A percentile compares a stretch with the other conserved stretches of the same genome.
Evolutionary conservation across 2,113 vertebrate genomes (phyloP).

Genomic region (Pholis gunnellus): DNA sequence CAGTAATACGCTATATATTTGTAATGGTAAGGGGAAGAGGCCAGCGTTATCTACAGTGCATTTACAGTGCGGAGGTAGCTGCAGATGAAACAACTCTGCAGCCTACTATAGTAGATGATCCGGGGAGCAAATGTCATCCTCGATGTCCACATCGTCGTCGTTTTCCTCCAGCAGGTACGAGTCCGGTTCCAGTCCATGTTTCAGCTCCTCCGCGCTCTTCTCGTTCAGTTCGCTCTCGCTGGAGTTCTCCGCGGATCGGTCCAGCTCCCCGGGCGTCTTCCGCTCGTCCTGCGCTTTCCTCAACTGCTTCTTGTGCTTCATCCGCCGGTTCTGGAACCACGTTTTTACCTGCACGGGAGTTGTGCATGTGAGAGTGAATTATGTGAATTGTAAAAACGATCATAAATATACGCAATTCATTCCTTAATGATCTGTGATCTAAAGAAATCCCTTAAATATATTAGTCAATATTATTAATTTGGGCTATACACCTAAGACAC

Average conservation of each 20-base stretch:
- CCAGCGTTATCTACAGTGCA: slow-evolving; percentile 55
- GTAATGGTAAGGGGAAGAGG: slow-evolving; percentile 27
- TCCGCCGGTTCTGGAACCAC: slow-evolving; percentile 95
- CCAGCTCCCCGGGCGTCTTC: slow-evolving; percentile 84
- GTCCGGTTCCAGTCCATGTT: slow-evolving; percentile 77
- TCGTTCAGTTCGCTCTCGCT: slow-evolving; percentile 84
- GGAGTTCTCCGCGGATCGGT: slow-evolving; percentile 85
- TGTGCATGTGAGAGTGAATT: no score
- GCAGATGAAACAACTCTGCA: slow-evolving; percentile 9
- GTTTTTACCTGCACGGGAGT: slow-evolving; percentile 88
- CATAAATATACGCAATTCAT: background rate
- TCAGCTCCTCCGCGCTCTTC: slow-evolving; percentile 75
- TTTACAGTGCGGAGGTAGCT: slow-evolving; percentile 39
- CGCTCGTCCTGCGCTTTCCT: slow-evolving; percentile 94
- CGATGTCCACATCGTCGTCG: slow-evolving; percentile 95
- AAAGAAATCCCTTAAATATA: background rate
- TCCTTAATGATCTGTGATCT: background rate
- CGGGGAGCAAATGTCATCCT: slow-evolving; percentile 88
- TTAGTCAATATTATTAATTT: no score
- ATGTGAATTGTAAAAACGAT: background rate
- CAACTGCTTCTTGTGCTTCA: slow-evolving; percentile 98
- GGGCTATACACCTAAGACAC: background rate
- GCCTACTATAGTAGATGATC: slow-evolving; percentile 88
- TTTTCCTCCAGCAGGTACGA: slow-evolving; percentile 84
- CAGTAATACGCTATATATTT: background rate